Evolutionary conservation across 2,797 vertebrate genomes (phyloP).

Genomic region (Strix occidentalis): DNA sequence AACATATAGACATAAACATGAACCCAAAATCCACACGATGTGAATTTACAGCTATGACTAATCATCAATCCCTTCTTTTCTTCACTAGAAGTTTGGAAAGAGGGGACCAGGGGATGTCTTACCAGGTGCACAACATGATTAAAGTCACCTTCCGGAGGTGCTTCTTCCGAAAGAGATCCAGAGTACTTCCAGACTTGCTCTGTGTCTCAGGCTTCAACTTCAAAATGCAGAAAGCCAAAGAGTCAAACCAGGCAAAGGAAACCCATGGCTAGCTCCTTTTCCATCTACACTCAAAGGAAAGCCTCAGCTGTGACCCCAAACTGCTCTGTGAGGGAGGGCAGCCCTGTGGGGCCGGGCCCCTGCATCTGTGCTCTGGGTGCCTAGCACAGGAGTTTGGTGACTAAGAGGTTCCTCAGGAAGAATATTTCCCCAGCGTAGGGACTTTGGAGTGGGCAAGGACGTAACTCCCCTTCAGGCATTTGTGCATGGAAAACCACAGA

Average conservation of each 20-base stretch:
- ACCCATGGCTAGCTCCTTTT: not conserved
- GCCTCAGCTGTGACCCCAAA: not conserved
- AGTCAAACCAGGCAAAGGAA: not conserved
- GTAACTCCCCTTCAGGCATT: not conserved
- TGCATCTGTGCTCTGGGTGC: not conserved
- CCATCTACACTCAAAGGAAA: not conserved
- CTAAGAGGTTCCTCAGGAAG: not conserved
- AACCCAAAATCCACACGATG: fast-evolving
- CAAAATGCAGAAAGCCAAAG: not conserved
- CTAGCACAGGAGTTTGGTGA: not conserved
- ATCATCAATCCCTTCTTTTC: not conserved
- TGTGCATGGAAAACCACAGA: not conserved
- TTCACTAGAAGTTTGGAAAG: not conserved
- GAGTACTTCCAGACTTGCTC: constrained; percentile 59
- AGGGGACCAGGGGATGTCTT: constrained; percentile 17
- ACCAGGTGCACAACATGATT: constrained; percentile 83
- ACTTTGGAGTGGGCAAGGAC: not conserved
- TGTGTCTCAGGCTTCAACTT: constrained; percentile 60
- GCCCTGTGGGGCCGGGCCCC: not conserved
- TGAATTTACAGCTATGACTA: not conserved
- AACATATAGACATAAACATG: not conserved
- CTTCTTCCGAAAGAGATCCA: constrained; percentile 83
- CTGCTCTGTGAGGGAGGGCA: not conserved
- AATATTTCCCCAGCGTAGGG: not conserved
- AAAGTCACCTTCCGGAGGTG: constrained; percentile 80